Percentiles rank a stretch among this genome's conserved stretches.
Evolutionary conservation across 2,888 invertebrate species (phyloP).

Genomic region (Cataglyphis livida): DNA sequence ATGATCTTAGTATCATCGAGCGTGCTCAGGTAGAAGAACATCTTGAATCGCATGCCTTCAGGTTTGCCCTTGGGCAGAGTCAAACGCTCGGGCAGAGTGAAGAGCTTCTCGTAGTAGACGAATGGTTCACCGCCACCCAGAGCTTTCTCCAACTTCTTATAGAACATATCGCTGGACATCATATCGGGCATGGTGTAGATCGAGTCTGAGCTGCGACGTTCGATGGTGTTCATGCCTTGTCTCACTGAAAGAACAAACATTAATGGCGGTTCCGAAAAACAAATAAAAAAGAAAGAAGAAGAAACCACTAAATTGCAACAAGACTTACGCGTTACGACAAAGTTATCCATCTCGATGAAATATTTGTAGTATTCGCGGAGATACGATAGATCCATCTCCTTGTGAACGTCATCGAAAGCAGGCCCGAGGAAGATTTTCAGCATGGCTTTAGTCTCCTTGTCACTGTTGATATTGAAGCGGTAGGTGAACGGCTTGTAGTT

Average conservation of each 20-base stretch:
- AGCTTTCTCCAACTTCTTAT: slow-evolving; percentile 79
- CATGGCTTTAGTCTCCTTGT: slow-evolving; percentile 87
- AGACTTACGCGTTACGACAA: slow-evolving; percentile 87
- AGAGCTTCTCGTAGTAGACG: slow-evolving; percentile 77
- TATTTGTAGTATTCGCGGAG: slow-evolving; percentile 85
- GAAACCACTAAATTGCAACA: neutral
- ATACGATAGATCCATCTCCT: slow-evolving; percentile 87
- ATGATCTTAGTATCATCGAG: slow-evolving; percentile 86
- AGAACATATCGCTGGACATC: slow-evolving; percentile 77
- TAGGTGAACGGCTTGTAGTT: slow-evolving; percentile 90
- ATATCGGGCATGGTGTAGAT: slow-evolving; percentile 76
- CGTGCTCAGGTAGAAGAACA: slow-evolving; percentile 88
- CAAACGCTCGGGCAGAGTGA: slow-evolving; percentile 87
- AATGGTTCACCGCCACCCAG: slow-evolving; percentile 81
- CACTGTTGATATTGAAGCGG: slow-evolving; percentile 88
- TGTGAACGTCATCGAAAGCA: slow-evolving; percentile 87
- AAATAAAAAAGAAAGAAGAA: neutral
- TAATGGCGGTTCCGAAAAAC: neutral
- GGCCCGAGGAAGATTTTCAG: slow-evolving; percentile 91
- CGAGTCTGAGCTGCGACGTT: slow-evolving; percentile 80
- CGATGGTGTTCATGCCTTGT: slow-evolving; percentile 80
- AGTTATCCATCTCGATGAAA: slow-evolving; percentile 89
- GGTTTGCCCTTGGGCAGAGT: slow-evolving; percentile 89
- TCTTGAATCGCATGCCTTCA: slow-evolving; percentile 89
- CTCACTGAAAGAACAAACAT: slow-evolving; percentile 76